A percentile compares a stretch with the other conserved stretches of the same genome.
phyloP scores from a whole-genome alignment of 2,113 vertebrate species.

The Oreochromis aureus region DNA sequence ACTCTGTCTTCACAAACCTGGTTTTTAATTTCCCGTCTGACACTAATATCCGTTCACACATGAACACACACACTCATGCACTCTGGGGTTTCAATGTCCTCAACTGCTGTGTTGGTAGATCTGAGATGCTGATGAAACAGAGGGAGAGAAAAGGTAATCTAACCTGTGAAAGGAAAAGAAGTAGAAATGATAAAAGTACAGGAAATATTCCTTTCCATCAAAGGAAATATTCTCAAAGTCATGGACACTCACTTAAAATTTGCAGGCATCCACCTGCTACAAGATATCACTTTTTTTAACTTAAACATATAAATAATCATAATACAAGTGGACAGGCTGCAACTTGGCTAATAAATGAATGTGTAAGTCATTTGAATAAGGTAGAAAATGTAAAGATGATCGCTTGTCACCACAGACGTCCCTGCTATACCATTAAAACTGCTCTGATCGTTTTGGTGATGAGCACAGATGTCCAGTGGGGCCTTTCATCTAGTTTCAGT shows the following conservation, averaged over 20 bases:
- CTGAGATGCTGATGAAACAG: background rate
- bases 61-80: background rate
- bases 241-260: background rate
- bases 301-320: background rate
- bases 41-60: conserved; percentile 41
- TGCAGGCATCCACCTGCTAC: background rate
- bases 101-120: background rate
- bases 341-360: background rate
- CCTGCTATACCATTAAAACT: background rate
- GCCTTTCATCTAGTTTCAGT: background rate
- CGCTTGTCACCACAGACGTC: background rate
- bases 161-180: background rate
- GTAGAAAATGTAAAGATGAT: background rate
- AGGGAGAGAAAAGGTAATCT: background rate
- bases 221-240: background rate
- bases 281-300: background rate
- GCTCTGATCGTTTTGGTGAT: background rate
- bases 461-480: background rate
- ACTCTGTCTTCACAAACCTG: background rate
- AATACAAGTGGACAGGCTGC: background rate
- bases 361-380: background rate
- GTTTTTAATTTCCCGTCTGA: conserved; percentile 52
- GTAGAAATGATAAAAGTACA: background rate
- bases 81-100: background rate
- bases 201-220: background rate